phyloP scores from a whole-genome alignment of 2,888 invertebrate species.

The Scaptomyza polygonia region DNA sequence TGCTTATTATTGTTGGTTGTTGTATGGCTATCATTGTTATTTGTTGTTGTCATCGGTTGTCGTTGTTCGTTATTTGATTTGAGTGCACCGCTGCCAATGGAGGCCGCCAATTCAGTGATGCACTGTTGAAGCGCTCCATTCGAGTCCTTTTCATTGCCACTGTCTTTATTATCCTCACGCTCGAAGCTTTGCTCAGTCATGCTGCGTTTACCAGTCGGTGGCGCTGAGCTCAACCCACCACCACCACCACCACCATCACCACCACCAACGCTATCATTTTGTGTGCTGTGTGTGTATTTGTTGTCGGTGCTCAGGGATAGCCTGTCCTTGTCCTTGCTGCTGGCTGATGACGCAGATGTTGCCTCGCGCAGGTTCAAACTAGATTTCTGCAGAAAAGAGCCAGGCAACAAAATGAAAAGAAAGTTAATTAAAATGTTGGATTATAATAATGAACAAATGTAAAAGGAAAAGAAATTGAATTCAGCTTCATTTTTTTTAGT shows the following conservation, averaged over 20 bases:
- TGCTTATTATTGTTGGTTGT: slow-evolving; percentile 27
- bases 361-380: slow-evolving; percentile 82
- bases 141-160: slow-evolving; percentile 82
- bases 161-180: slow-evolving; percentile 82
- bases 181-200: slow-evolving; percentile 74
- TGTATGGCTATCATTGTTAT: slow-evolving; percentile 15
- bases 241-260: slow-evolving; percentile 41
- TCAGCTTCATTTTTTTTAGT: too few species aligned
- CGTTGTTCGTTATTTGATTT: slow-evolving; percentile 49
- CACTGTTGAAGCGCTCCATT: slow-evolving; percentile 86
- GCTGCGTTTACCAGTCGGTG: slow-evolving; percentile 63
- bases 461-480: not conserved
- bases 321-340: slow-evolving; percentile 73
- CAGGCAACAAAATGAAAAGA: not conserved
- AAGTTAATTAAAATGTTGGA: slow-evolving; percentile 4
- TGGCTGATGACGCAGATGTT: slow-evolving; percentile 46
- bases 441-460: not conserved
- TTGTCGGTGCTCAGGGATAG: slow-evolving; percentile 82
- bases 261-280: slow-evolving; percentile 43
- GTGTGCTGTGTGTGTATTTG: slow-evolving; percentile 78
- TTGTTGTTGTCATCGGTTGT: slow-evolving; percentile 37
- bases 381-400: slow-evolving; percentile 68
- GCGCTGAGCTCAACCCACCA: slow-evolving; percentile 65
- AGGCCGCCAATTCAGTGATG: slow-evolving; percentile 89
- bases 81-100: slow-evolving; percentile 60